These are phyloP conservation scores for Cliona cf. orientalis DNA, from an alignment of 37 sponge, comb jelly and placozoan species.

Conservation along the genomic window DNA sequence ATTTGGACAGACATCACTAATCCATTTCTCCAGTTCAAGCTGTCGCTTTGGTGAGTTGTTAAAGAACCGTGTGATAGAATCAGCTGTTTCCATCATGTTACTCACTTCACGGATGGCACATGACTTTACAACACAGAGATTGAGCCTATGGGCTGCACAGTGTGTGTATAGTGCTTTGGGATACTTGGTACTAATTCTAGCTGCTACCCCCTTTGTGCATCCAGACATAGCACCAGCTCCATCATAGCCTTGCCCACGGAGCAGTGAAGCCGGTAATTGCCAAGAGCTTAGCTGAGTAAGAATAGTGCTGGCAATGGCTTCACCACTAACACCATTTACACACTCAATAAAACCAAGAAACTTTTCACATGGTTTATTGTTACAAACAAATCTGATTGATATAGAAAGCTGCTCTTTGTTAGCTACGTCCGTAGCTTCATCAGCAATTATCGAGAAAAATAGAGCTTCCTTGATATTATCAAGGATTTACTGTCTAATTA, in stretches of 20 bases:
- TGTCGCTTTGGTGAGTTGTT: conserved; percentile 37
- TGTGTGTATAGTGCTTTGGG: conserved; percentile 37
- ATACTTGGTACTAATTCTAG: conserved; percentile 15
- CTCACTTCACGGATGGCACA: conserved; percentile 10
- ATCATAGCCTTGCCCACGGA: conserved; percentile 41
- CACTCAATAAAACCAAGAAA: conserved; percentile 35
- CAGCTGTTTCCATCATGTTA: conserved; percentile 23
- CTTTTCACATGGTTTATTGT: conserved; percentile 28
- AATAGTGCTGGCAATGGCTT: conserved; percentile 29
- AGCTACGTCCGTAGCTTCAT: conserved; percentile 57
- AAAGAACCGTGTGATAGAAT: conserved; percentile 9
- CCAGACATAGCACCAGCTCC: conserved; percentile 69
- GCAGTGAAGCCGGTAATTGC: conserved; percentile 9
- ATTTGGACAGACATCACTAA: background rate
- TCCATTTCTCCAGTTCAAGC: conserved; percentile 8
- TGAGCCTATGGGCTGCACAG: conserved; percentile 29
- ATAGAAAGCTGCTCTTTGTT: conserved; percentile 56
- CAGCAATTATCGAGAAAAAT: conserved; percentile 44
- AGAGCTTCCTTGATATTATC: conserved; percentile 10
- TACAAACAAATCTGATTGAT: conserved; percentile 26
- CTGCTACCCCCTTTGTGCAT: conserved; percentile 26
- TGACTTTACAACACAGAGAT: conserved; percentile 28
- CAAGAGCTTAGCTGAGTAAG: conserved; percentile 19
- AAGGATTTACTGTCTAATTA: conserved; percentile 43
- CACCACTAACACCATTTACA: conserved; percentile 22